Conservation (phyloP, 2,888 invertebrate species). For the Spicauda simplicius region DNA sequence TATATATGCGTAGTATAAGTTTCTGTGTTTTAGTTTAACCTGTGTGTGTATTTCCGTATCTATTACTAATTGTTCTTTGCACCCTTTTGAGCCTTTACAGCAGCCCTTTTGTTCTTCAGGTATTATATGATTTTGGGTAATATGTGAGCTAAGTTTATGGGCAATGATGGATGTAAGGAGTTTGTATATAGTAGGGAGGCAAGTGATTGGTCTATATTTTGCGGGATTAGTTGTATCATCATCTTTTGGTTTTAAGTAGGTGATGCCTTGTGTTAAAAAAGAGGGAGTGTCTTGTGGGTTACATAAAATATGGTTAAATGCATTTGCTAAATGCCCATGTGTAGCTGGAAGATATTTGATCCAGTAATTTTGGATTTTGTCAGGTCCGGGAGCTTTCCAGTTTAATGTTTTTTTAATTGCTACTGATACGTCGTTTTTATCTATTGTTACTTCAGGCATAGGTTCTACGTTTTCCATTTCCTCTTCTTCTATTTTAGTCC, state of each 20-base stretch:
- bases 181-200: no score
- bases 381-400: no score
- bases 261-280: slow-evolving; percentile 33
- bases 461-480: not conserved
- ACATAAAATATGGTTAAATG: slow-evolving; percentile 13
- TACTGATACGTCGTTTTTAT: not conserved
- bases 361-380: slow-evolving; percentile 37
- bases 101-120: no score
- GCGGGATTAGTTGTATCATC: slow-evolving; percentile 39
- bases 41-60: no score
- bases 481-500: slow-evolving; percentile 18
- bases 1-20: no score
- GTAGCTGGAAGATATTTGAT: slow-evolving; percentile 27
- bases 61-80: no score
- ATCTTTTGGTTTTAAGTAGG: slow-evolving; percentile 31
- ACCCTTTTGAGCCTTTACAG: no score
- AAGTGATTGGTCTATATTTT: slow-evolving; percentile 42
- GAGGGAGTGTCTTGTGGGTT: slow-evolving; percentile 19
- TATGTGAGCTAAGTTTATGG: no score
- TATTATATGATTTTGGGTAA: no score
- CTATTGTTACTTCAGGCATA: no score
- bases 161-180: no score
- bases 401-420: slow-evolving; percentile 1
- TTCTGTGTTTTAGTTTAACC: no score
- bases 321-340: slow-evolving; percentile 21